Conservation (phyloP, 2,888 invertebrate genomes). For the Acronicta alni region DNA sequence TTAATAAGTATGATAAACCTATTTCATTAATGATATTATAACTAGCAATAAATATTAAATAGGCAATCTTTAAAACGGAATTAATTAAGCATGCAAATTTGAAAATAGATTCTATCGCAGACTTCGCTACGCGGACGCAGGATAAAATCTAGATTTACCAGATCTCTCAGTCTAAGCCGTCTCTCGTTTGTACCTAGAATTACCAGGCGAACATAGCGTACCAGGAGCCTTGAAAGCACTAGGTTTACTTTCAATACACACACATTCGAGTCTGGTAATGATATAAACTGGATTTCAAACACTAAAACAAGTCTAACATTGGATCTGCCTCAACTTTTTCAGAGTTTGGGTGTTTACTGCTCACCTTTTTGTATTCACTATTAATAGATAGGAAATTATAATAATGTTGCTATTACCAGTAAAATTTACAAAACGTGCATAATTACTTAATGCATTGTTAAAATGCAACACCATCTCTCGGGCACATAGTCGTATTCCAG, state of each 20-base stretch:
- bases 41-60: neutral
- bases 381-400: neutral
- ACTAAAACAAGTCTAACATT: slow-evolving; percentile 8
- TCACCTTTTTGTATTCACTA: neutral
- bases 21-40: neutral
- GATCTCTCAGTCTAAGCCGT: slow-evolving; percentile 62
- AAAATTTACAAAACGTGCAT: slow-evolving; percentile 23
- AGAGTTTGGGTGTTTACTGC: neutral
- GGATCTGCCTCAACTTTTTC: neutral
- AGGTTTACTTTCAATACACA: slow-evolving; percentile 66
- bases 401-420: slow-evolving; percentile 17
- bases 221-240: slow-evolving; percentile 73
- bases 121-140: slow-evolving; percentile 11
- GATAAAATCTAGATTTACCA: slow-evolving; percentile 49
- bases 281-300: slow-evolving; percentile 43
- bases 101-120: neutral
- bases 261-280: slow-evolving; percentile 29
- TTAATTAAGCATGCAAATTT: slow-evolving; percentile 12
- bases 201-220: slow-evolving; percentile 78
- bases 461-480: slow-evolving; percentile 8
- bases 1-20: no score
- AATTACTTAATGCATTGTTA: slow-evolving; percentile 14
- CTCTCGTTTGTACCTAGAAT: slow-evolving; percentile 80
- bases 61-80: neutral
- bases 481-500: neutral